Conservation (phyloP, 2,888 invertebrate genomes). For the Imbricaverruca yamaguchii region DNA sequence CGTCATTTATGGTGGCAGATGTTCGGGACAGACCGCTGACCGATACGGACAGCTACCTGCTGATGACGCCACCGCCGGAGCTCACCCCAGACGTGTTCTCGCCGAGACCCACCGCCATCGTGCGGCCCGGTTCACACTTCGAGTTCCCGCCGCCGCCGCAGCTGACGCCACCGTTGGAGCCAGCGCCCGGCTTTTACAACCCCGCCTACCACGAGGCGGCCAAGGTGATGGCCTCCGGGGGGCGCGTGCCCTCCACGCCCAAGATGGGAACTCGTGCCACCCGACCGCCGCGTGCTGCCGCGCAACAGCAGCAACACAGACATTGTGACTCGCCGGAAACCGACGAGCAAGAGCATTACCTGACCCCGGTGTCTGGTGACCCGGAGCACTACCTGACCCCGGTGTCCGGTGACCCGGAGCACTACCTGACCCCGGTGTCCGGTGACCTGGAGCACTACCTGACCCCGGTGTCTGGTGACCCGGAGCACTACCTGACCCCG, state of each 20-base stretch:
- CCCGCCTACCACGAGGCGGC: background rate
- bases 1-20: too few species aligned
- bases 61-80: background rate
- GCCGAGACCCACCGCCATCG: background rate
- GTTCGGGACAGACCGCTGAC: background rate
- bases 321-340: too few species aligned
- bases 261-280: background rate
- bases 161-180: background rate
- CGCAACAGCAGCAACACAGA: background rate
- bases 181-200: background rate
- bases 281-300: background rate
- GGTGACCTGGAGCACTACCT: too few species aligned
- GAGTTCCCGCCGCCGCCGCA: conserved; percentile 1
- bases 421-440: too few species aligned
- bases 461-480: background rate
- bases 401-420: too few species aligned
- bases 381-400: too few species aligned
- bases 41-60: background rate
- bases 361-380: too few species aligned
- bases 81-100: background rate
- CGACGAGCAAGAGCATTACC: too few species aligned
- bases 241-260: background rate
- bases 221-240: background rate
- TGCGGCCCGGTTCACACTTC: background rate
- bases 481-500: background rate